Conservation (phyloP, 2,888 invertebrate species). For the Tinea pellionella region DNA sequence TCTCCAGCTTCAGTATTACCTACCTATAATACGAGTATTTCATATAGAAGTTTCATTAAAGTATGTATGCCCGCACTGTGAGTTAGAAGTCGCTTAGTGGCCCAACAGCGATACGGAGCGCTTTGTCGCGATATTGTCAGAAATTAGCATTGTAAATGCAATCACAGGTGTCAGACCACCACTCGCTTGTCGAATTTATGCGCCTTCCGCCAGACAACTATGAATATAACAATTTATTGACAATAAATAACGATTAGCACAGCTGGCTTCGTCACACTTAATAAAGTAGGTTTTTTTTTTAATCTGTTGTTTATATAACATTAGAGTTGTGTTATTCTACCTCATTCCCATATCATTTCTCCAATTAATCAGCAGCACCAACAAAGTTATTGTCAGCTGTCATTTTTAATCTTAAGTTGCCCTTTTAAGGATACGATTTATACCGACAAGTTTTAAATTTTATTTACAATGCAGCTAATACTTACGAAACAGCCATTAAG, state of each 20-base stretch:
- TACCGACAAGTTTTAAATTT: conserved; percentile 1
- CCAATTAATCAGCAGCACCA: neutral
- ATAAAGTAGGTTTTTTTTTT: conserved; percentile 39
- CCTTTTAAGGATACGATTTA: conserved; percentile 4
- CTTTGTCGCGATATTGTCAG: conserved; percentile 44
- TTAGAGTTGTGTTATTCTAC: neutral
- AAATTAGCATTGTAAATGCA: conserved; percentile 70
- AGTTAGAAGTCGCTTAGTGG: conserved; percentile 13
- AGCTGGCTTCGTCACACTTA: conserved; percentile 34
- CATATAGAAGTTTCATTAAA: no score
- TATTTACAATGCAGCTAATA: conserved; percentile 1
- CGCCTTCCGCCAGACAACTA: conserved; percentile 53
- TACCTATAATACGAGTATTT: no score
- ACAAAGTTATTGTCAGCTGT: neutral
- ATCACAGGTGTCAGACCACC: conserved; percentile 65
- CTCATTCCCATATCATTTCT: no score
- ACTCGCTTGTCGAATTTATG: conserved; percentile 62
- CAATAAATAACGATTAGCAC: conserved; percentile 57
- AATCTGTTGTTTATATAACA: neutral
- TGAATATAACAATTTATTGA: conserved; percentile 59
- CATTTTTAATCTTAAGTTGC: neutral
- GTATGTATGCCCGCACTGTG: neutral
- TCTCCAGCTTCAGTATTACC: no score
- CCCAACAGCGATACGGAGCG: conserved; percentile 20
- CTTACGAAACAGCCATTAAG: conserved; percentile 41